Evolutionary conservation across 2,113 vertebrate genomes (phyloP).

Genomic region (Peromyscus maniculatus): DNA sequence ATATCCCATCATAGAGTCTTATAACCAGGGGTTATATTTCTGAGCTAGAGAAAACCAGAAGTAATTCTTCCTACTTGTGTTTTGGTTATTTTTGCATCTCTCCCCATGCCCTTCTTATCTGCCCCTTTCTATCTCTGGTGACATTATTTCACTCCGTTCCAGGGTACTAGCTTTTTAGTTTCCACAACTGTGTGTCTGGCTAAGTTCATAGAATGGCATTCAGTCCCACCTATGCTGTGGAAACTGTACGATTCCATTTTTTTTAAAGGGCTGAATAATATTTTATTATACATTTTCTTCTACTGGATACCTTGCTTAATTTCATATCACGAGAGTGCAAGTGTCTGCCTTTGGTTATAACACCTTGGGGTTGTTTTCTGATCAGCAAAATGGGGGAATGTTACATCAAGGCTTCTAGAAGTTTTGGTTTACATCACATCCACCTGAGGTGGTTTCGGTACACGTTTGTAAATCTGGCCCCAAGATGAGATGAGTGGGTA

Average conservation of each 20-base stretch:
- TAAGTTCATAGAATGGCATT: background rate
- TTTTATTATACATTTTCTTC: background rate
- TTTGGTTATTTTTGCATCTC: background rate
- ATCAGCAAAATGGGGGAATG: slow-evolving; percentile 44
- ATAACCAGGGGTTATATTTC: background rate
- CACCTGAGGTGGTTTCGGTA: background rate
- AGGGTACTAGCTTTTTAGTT: background rate
- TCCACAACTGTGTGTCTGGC: background rate
- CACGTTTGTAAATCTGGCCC: background rate
- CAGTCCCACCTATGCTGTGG: background rate
- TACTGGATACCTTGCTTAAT: background rate
- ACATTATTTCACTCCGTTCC: background rate
- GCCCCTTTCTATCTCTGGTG: background rate
- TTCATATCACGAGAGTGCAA: background rate
- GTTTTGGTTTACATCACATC: slow-evolving; percentile 17
- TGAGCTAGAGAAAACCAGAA: background rate
- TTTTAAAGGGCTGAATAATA: background rate
- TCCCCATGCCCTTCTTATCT: background rate
- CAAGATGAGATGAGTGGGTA: background rate
- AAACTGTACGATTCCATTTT: background rate
- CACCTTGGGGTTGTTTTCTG: background rate
- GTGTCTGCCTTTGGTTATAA: background rate
- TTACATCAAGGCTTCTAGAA: background rate
- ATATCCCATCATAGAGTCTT: background rate
- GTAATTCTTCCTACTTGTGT: background rate